A percentile compares a stretch with the other conserved stretches of the same genome.
phyloP scores from a whole-genome alignment of 1,140 invertebrate genomes.

The Yoshiicerus persimilis region DNA sequence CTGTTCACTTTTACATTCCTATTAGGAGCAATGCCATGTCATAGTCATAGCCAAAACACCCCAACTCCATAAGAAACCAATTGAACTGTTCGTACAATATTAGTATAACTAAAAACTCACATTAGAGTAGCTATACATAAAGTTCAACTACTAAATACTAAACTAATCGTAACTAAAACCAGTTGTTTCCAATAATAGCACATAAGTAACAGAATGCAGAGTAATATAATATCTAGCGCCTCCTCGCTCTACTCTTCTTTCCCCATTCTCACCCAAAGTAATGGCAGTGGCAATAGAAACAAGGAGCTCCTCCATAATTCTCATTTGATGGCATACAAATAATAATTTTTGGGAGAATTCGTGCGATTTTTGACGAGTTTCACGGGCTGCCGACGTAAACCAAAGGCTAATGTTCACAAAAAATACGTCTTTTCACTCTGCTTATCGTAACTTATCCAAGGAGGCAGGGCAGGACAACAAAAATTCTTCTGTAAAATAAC shows the following conservation, averaged over 20 bases:
- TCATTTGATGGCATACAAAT: slow-evolving; percentile 34
- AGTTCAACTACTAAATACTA: neutral
- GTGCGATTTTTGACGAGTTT: slow-evolving; percentile 37
- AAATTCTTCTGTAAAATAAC: neutral
- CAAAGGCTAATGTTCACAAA: slow-evolving; percentile 27
- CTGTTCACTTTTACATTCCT: neutral
- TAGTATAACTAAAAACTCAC: neutral
- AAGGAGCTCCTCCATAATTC: slow-evolving; percentile 26
- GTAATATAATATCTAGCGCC: neutral
- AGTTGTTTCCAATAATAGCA: neutral
- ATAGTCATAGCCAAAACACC: neutral
- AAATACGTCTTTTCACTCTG: neutral
- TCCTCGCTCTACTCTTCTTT: neutral
- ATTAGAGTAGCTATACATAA: neutral
- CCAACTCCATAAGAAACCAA: neutral
- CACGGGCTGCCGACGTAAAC: slow-evolving; percentile 33
- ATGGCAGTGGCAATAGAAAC: neutral
- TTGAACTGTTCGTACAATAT: neutral
- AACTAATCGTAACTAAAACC: no score
- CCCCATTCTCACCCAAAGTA: neutral
- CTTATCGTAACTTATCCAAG: neutral
- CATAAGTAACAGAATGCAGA: neutral
- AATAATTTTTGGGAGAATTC: slow-evolving; percentile 34
- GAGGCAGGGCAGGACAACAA: neutral
- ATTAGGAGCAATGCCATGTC: neutral